phyloP scores from a whole-genome alignment of 2,888 invertebrate genomes.

The Machimus atricapillus region DNA sequence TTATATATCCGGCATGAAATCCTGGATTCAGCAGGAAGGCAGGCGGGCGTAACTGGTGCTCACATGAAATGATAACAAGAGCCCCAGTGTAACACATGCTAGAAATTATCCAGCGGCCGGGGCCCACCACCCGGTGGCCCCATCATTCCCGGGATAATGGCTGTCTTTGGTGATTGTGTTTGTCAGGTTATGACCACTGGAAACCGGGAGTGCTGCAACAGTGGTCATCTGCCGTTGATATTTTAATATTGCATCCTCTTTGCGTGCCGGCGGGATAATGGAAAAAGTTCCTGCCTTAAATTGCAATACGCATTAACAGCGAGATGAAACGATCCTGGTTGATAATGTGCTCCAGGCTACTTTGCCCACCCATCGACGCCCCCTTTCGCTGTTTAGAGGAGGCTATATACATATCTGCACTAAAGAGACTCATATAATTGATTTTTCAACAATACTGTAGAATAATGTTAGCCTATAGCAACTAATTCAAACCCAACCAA shows the following conservation, averaged over 20 bases:
- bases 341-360: not conserved
- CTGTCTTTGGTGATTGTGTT: slow-evolving; percentile 38
- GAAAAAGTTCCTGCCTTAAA: not conserved
- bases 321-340: not conserved
- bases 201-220: not conserved
- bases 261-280: not conserved
- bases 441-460: too few species aligned
- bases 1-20: slow-evolving; percentile 38
- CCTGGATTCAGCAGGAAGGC: slow-evolving; percentile 4
- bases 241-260: slow-evolving; percentile 32
- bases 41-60: not conserved
- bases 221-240: slow-evolving; percentile 32
- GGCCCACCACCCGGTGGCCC: not conserved
- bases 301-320: not conserved
- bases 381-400: not conserved
- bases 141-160: not conserved
- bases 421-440: too few species aligned
- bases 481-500: too few species aligned
- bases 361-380: not conserved
- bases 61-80: slow-evolving; percentile 34
- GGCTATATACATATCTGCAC: not conserved
- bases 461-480: too few species aligned
- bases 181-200: slow-evolving; percentile 40
- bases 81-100: slow-evolving; percentile 38
- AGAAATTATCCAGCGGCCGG: slow-evolving; percentile 17